A percentile compares a stretch with the other conserved stretches of the same genome.
Evolutionary conservation across 2,113 vertebrate genomes (phyloP).

Genomic region (Macheiramphus alcinus): DNA sequence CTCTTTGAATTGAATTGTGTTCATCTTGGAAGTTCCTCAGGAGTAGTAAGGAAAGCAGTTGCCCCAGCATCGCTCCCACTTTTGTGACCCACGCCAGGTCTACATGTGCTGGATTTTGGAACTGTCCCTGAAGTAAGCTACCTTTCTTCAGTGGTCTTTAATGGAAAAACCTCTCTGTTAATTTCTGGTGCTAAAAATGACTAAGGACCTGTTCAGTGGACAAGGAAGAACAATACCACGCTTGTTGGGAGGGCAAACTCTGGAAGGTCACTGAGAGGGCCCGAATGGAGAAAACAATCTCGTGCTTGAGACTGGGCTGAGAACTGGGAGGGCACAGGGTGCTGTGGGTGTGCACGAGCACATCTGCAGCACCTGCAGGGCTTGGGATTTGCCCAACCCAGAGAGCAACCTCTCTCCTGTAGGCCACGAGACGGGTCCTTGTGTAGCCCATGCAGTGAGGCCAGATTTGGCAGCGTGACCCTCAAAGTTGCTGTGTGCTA

Average conservation of each 20-base stretch:
- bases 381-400: background rate
- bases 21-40: background rate
- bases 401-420: background rate
- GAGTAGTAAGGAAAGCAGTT: background rate
- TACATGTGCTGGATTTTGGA: background rate
- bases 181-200: background rate
- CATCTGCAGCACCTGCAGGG: background rate
- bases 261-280: background rate
- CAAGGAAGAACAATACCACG: background rate
- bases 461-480: background rate
- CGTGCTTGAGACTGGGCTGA: background rate
- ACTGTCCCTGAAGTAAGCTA: background rate
- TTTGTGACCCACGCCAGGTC: background rate
- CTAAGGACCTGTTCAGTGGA: background rate
- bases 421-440: background rate
- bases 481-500: background rate
- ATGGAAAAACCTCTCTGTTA: background rate
- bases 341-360: background rate
- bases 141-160: background rate
- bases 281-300: background rate
- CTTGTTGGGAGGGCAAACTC: background rate
- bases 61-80: background rate
- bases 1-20: background rate
- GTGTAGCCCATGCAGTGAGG: rapidly evolving
- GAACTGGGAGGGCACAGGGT: background rate